Evolutionary conservation across 2,797 vertebrate species (phyloP).

Genomic region (Coracias cyanogaster): DNA sequence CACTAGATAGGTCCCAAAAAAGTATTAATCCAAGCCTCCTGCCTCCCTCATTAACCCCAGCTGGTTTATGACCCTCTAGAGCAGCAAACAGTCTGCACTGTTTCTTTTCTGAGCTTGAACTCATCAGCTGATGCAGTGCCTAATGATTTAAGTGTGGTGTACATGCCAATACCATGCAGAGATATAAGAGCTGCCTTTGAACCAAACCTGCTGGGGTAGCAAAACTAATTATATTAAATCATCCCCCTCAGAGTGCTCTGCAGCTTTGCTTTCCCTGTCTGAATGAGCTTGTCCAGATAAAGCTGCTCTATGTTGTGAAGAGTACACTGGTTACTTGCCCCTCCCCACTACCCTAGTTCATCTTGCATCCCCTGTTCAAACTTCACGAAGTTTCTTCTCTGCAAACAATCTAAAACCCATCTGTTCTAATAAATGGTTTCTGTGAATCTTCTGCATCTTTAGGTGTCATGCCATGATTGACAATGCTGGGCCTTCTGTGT

Average conservation of each 20-base stretch:
- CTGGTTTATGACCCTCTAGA: background rate
- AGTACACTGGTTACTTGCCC: background rate
- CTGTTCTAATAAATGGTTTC: background rate
- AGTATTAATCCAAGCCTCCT: background rate
- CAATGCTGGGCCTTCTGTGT: background rate
- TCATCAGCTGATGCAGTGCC: background rate
- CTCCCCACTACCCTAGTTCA: background rate
- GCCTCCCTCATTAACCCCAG: background rate
- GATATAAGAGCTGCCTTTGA: slow-evolving; percentile 18
- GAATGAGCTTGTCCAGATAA: fast-evolving
- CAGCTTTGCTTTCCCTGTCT: background rate
- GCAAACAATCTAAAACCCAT: background rate
- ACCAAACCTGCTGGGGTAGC: background rate
- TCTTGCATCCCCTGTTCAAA: background rate
- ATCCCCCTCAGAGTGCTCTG: background rate
- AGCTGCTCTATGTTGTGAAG: background rate
- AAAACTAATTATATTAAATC: background rate
- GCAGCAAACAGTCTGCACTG: background rate
- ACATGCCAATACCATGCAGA: background rate
- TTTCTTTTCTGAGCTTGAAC: background rate
- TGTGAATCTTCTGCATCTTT: background rate
- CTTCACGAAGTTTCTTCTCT: background rate
- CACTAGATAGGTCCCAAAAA: background rate
- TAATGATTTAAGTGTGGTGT: background rate
- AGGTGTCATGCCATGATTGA: background rate